Evolutionary conservation across 2,888 invertebrate species (phyloP).

Genomic region (Pachycephus smyrnensis): DNA sequence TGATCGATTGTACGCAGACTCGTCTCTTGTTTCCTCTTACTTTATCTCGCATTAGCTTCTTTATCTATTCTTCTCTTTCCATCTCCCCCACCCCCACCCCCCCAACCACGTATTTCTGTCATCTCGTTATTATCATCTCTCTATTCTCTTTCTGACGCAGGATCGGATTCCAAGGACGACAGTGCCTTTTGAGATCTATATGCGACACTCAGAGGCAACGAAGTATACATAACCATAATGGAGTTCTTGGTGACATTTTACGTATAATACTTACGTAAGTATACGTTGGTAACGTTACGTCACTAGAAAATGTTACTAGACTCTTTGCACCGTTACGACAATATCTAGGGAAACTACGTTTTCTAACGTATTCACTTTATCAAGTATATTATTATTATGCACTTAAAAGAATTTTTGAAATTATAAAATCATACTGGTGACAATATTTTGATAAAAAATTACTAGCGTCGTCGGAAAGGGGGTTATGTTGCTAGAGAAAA

Average conservation of each 20-base stretch:
- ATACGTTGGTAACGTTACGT: constrained; percentile 48
- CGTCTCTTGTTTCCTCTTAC: not conserved
- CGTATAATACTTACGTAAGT: constrained; percentile 60
- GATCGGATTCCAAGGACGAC: constrained; percentile 54
- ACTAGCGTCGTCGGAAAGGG: not conserved
- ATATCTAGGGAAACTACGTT: not conserved
- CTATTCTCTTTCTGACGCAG: constrained; percentile 31
- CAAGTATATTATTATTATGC: not conserved
- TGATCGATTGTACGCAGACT: not conserved
- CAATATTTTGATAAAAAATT: not conserved
- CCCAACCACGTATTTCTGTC: not conserved
- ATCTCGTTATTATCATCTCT: not conserved
- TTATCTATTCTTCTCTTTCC: not conserved
- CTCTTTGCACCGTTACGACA: not conserved
- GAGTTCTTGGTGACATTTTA: constrained; percentile 58
- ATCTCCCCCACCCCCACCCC: too few species aligned
- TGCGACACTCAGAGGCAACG: constrained; percentile 55
- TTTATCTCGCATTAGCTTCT: not conserved
- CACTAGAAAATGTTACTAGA: not conserved
- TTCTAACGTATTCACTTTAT: not conserved
- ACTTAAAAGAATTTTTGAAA: too few species aligned
- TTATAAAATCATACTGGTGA: not conserved
- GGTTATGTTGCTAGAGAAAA: too few species aligned
- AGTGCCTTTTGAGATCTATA: constrained; percentile 59
- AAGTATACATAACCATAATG: constrained; percentile 47